Evolutionary conservation across 2,888 invertebrate genomes (phyloP), one percentile per base, ranked within the genome.

Genomic region (Neoscelio sp.): DNA sequence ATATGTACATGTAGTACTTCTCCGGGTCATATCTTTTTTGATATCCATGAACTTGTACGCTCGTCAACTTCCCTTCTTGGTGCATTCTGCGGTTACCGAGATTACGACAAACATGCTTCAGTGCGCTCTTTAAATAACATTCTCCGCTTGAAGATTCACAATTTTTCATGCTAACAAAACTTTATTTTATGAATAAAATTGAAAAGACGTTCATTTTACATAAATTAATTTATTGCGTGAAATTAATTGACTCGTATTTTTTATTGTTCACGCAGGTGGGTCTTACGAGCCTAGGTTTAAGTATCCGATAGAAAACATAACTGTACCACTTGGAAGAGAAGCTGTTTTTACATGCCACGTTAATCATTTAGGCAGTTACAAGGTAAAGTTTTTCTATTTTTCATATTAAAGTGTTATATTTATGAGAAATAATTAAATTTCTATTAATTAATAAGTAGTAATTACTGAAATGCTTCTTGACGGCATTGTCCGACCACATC

Each of bases 1-100:
- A 92, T 80, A 97, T 95, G 89, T 97, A 98, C 84, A 99, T 98
- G 91, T 99, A 99, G 92, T 98, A 97, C 92, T 99, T 99, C 88
- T 98, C 98, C 8, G 98, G 98, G 88, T 97, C 97, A 90, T 98
- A 98, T 82, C 98, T 94, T 90, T 99, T 99, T 91, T 98, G 97
- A 91, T 95, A 98, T 77, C 96, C 95, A 77, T 96, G 94, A 6
- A 99, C 96, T 87, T 95, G 95, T 0, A 98, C 97, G 81, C 94
- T 94, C 42, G 94, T 94, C 40, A 99, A 93, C 3, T 96, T 94
- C 0, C 99, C 99, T 91, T 99, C 99, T 87, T 95, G 95, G 40
- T 94, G 93, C 94, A 96, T 94, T 82, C 97, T 97, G 87, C 7
- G n/a, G n/a, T n/a, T n/a, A n/a, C n/a, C n/a, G n/a, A n/a, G n/a